These are phyloP conservation scores for Macrotrachela quadricornifera DNA, from an alignment of 1,140 invertebrate species.

Conservation along the genomic window DNA sequence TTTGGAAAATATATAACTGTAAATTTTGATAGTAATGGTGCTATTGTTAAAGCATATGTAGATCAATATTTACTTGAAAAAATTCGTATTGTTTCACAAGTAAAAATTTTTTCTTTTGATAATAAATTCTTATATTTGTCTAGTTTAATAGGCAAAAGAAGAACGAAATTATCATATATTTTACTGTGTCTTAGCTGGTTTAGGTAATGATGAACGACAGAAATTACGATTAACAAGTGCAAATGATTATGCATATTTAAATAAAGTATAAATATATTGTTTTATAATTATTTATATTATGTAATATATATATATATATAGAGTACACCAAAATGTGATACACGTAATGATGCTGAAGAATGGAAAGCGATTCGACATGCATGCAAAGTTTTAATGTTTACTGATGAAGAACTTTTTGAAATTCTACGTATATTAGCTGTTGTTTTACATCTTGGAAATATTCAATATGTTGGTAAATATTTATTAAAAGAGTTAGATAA, in stretches of 20 bases:
- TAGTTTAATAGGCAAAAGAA: constrained; percentile 46
- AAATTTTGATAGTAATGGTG: constrained; percentile 60
- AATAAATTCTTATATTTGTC: constrained; percentile 32
- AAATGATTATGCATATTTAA: constrained; percentile 43
- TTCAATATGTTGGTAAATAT: too few species aligned
- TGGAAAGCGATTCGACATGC: too few species aligned
- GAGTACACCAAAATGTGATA: too few species aligned
- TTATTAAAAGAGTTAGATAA: too few species aligned
- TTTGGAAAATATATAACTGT: constrained; percentile 68
- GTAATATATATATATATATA: too few species aligned
- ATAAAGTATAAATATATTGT: too few species aligned
- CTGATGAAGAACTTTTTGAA: too few species aligned
- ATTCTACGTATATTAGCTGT: too few species aligned
- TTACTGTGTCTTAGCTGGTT: constrained; percentile 72
- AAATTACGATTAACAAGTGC: constrained; percentile 57
- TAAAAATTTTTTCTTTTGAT: neutral
- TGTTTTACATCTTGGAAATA: constrained; percentile 62
- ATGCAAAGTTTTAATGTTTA: too few species aligned
- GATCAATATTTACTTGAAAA: constrained; percentile 95
- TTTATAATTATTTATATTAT: constrained; percentile 43
- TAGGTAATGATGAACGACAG: constrained; percentile 49
- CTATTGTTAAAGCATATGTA: constrained; percentile 91
- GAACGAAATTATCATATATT: constrained; percentile 92
- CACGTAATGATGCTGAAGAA: too few species aligned
- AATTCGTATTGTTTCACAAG: constrained; percentile 56